phyloP scores from a whole-genome alignment of 2,113 vertebrate species.

The Sturnira hondurensis region DNA sequence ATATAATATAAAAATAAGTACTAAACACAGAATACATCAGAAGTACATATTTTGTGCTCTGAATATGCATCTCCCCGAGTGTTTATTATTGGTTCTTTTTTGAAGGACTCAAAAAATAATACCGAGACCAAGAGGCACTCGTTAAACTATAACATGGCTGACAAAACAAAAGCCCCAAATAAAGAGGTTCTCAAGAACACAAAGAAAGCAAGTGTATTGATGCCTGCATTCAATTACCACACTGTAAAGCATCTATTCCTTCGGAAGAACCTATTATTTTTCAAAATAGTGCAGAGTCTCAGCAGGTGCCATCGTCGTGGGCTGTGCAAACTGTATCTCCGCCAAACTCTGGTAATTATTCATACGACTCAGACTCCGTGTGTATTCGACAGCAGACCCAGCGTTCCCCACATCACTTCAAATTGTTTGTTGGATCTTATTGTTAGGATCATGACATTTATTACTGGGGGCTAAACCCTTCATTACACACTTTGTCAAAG shows the following conservation, averaged over 20 bases:
- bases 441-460: conserved; percentile 62
- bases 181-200: conserved; percentile 68
- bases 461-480: conserved; percentile 69
- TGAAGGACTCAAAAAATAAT: conserved; percentile 36
- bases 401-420: neutral
- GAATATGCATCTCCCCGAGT: neutral
- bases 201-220: conserved; percentile 65
- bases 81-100: conserved; percentile 6
- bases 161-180: conserved; percentile 69
- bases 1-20: neutral
- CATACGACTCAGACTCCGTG: conserved; percentile 22
- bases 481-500: conserved; percentile 58
- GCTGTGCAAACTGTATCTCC: conserved; percentile 24
- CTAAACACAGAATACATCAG: neutral
- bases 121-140: conserved; percentile 44
- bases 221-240: conserved; percentile 73
- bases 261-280: conserved; percentile 77
- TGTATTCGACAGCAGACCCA: conserved; percentile 25
- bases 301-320: conserved; percentile 62
- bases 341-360: conserved; percentile 56
- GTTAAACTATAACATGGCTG: conserved; percentile 54
- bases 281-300: conserved; percentile 75
- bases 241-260: conserved; percentile 54
- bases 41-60: neutral
- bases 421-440: conserved; percentile 50